These are phyloP conservation scores for Bubo blakistoni DNA, from an alignment of 2,113 vertebrate genomes.

Conservation along the genomic window DNA sequence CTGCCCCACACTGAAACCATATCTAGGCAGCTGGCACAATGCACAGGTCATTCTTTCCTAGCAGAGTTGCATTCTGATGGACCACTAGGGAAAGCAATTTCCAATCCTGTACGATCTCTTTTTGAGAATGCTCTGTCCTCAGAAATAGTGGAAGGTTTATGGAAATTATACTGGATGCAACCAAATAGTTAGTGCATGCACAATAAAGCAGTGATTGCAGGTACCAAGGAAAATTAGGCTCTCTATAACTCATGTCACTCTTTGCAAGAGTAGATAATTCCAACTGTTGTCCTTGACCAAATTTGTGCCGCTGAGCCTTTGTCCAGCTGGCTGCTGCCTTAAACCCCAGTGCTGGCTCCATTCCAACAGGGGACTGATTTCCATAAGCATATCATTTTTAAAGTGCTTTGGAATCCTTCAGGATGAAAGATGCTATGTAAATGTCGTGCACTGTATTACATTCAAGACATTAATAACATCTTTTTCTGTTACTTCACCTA, in stretches of 20 bases:
- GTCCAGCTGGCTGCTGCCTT: slow-evolving; percentile 27
- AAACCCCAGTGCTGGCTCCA: neutral
- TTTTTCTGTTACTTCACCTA: slow-evolving; percentile 8
- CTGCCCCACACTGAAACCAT: neutral
- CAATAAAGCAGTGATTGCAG: slow-evolving; percentile 25
- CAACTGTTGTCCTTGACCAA: slow-evolving; percentile 18
- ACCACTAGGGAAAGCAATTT: neutral
- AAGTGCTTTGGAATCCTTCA: slow-evolving; percentile 32
- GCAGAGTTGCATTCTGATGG: neutral
- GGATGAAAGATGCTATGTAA: slow-evolving; percentile 22
- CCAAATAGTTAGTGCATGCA: neutral
- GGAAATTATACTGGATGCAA: neutral
- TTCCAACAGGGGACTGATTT: neutral
- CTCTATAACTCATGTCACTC: neutral
- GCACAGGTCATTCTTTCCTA: neutral
- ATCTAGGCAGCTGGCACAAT: neutral
- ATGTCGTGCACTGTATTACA: neutral
- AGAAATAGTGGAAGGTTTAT: neutral
- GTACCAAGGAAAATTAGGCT: slow-evolving; percentile 15
- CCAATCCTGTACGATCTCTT: neutral
- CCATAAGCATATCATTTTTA: slow-evolving; percentile 15
- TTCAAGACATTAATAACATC: neutral
- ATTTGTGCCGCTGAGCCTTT: neutral
- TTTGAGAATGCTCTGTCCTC: neutral
- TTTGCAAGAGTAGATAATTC: neutral